These are phyloP conservation scores for Centroberyx gerrardi DNA, from an alignment of 2,797 vertebrate species.

Conservation along the genomic window DNA sequence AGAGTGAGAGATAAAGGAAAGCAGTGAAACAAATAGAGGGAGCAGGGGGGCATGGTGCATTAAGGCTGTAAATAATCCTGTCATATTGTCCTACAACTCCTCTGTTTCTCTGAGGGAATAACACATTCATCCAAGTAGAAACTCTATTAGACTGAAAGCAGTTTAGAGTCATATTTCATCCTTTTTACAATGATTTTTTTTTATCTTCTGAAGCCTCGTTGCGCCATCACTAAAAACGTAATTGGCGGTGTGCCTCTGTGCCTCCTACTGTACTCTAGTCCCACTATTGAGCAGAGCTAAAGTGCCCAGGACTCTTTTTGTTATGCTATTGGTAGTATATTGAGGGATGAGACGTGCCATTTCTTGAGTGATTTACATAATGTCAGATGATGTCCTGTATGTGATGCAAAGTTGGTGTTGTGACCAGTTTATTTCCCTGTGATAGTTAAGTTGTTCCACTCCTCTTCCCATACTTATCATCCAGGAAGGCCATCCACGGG, in stretches of 20 bases:
- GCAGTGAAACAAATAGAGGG: constrained; percentile 57
- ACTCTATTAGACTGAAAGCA: background rate
- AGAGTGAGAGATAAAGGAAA: constrained; percentile 44
- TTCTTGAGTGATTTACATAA: no score
- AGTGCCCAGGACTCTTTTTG: background rate
- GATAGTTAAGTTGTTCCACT: background rate
- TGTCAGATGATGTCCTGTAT: background rate
- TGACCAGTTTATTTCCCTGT: background rate
- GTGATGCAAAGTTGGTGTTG: background rate
- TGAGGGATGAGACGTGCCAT: background rate
- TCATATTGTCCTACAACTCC: constrained; percentile 34
- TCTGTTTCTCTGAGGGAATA: constrained; percentile 8
- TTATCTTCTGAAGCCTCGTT: background rate
- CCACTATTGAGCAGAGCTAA: background rate
- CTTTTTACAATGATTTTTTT: background rate
- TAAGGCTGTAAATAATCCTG: constrained; percentile 59
- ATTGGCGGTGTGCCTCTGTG: background rate
- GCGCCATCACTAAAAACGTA: background rate
- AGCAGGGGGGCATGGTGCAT: constrained; percentile 44
- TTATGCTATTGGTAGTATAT: background rate
- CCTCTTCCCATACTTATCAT: background rate
- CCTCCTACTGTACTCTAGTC: background rate
- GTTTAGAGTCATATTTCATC: constrained; percentile 26
- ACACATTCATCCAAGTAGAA: background rate
- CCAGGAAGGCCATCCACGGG: constrained; percentile 74